Percentiles rank a stretch among this genome's conserved stretches.
Conservation (phyloP, 2,888 invertebrate genomes). For the Scaptomyza cyrtandrae region DNA sequence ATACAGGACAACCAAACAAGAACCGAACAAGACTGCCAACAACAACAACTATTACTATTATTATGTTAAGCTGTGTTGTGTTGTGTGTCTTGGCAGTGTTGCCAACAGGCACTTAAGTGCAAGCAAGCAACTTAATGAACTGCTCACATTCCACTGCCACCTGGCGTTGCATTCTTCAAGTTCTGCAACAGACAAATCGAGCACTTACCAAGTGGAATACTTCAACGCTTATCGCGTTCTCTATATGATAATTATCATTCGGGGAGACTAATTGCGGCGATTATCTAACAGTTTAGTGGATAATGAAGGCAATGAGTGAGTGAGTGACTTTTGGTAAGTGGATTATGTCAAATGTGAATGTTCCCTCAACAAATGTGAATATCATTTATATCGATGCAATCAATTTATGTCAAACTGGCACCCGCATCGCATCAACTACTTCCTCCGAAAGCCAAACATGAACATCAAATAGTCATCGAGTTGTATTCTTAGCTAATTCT, state of each 20-base stretch:
- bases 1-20: not conserved
- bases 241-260: conserved; percentile 63
- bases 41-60: not conserved
- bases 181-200: conserved; percentile 52
- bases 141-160: conserved; percentile 43
- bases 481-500: conserved; percentile 15
- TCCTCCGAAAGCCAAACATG: not conserved
- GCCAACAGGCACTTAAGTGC: conserved; percentile 35
- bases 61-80: no score
- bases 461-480: conserved; percentile 12
- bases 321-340: conserved; percentile 28
- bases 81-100: conserved; percentile 8
- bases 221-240: conserved; percentile 24
- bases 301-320: conserved; percentile 33
- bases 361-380: conserved; percentile 23
- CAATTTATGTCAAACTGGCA: conserved; percentile 38
- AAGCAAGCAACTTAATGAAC: conserved; percentile 47
- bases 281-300: conserved; percentile 61
- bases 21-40: conserved; percentile 8
- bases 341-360: conserved; percentile 38
- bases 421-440: conserved; percentile 56
- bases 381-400: conserved; percentile 32
- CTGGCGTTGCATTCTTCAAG: conserved; percentile 41
- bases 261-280: conserved; percentile 63
- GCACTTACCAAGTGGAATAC: conserved; percentile 31